Evolutionary conservation across 2,888 invertebrate genomes (phyloP), one percentile per base, ranked within the genome.

Genomic region (Ptilodon capucinus): DNA sequence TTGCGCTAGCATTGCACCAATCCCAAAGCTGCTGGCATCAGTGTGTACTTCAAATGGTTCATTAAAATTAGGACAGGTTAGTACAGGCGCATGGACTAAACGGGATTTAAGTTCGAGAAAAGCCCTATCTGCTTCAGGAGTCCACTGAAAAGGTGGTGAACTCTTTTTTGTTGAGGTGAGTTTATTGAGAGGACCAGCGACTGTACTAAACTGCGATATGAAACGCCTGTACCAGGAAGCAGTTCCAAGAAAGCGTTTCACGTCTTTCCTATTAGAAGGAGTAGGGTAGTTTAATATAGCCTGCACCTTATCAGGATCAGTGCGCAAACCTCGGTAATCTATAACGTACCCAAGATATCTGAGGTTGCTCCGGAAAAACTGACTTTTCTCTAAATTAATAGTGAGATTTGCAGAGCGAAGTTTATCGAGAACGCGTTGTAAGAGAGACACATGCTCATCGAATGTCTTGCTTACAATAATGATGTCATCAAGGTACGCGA

Each of bases 271-370:
- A 38, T 7, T 41, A 5, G 46, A 48, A 9, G 70, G 64, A 1
- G 58, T 59, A 11, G 65, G 62, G 19, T 46, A 66, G 7, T 64
- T 53, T 0, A 56, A 4, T 11, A 67, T 66, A 0, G 64, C 59
- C 11, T 56, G 32, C 0, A 66, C 58, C 30, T 71, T 68, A 7
- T 50, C 61, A 4, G 68, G 67, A 23, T 71, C 65, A 0, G 65
- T 56, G 5, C 54, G 58, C 1, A 71, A 35, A 3, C 71, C 68
- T 0, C 54, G 23, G 2, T 28, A 14, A 45, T 73, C 68, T 0
- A 85, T 68, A 4, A 64, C 23, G 28, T 64, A 66, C 1, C 63
- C 66, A 0, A 61, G 30, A 40, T 61, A 64, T 14, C 48, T 48
- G 0, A 69, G 28, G 18, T 54, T 3, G 6, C 23, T 40, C 1